These are phyloP conservation scores for Neodiprion lecontei DNA, from an alignment of 1,140 invertebrate genomes.

Conservation along the genomic window DNA sequence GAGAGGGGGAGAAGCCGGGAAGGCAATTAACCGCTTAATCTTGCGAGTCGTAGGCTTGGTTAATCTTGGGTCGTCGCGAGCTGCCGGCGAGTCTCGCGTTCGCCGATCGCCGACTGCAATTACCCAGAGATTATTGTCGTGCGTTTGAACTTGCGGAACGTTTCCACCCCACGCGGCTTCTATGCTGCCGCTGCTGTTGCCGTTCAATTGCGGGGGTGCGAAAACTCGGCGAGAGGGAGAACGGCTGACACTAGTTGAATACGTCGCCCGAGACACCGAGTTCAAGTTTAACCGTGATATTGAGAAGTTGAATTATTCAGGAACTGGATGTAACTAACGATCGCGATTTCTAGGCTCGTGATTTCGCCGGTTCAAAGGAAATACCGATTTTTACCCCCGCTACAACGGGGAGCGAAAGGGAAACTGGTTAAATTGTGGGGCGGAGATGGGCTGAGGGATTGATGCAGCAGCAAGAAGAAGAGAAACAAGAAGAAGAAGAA, in stretches of 20 bases:
- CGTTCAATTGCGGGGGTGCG: not conserved
- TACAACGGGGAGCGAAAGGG: not conserved
- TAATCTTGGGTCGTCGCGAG: not conserved
- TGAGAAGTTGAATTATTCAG: slow-evolving; percentile 1
- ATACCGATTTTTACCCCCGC: too few relatives aligned
- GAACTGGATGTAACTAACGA: not conserved
- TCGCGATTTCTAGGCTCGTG: not conserved
- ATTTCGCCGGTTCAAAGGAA: not conserved
- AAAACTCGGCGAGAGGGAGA: not conserved
- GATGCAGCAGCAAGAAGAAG: too few relatives aligned
- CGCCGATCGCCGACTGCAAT: not conserved
- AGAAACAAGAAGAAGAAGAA: slow-evolving; percentile 9
- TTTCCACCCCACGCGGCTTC: too few relatives aligned
- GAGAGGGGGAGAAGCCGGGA: not conserved
- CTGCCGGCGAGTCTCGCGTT: too few relatives aligned
- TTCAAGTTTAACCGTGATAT: not conserved
- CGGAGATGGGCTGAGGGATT: not conserved
- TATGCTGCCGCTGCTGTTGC: too few relatives aligned
- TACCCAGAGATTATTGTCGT: not conserved
- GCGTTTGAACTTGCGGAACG: not conserved
- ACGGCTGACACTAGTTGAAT: not conserved
- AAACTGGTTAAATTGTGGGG: not conserved
- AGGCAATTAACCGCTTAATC: slow-evolving; percentile 2
- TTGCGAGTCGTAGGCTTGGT: not conserved
- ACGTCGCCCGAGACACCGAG: not conserved